Base-by-base conservation (phyloP, 2,797 vertebrate species). In the Tympanoctomys barrerae region DNA sequence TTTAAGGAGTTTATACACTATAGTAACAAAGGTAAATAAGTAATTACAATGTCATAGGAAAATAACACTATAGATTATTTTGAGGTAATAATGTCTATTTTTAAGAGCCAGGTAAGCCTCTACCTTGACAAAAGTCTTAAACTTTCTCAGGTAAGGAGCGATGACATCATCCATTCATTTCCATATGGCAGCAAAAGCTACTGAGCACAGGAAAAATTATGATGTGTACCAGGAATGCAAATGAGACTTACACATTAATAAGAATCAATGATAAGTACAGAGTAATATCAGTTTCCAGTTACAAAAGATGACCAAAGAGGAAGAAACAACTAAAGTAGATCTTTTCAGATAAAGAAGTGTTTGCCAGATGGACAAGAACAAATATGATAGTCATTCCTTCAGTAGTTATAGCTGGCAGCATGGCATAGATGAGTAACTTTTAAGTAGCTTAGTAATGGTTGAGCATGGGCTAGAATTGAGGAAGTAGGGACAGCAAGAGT, bases 231-330 rank as follows among this genome's bases (percentile, higher is more conserved):
- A 46, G 59, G 16, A 64, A 80, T 81, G 80, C 42, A 85, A 94
- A 62, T 61, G n/a, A 95, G 33, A 89, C 59, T 93, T 91, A 85
- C 13, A 84, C 10, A 64, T 83, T 83, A 88, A 93, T 71, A 57
- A 7, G 84, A 89, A 70, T 54, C 36, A 84, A 57, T 42, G 49
- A 70, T 78, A 91, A 85, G 42, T 62, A 94, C 46, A 94, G 33
- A 91, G 64, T 75, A 62, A 86, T 66, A 85, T 78, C 66, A 39
- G n/a, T 80, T 26, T 57, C 18, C 42, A 61, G 49, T 28, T 91
- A 80, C n/a, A 95, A 68, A 93, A 86, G 42, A 91, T 54, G 91
- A 81, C 36, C 42, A 92, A 71, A 73, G 36, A 86, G 46, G 49
- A 79, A n/a, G 6, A 93, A 31, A 62, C 6, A 57, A 85, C 22